phyloP scores from a whole-genome alignment of 1,140 invertebrate species.

The Formica selysi region DNA sequence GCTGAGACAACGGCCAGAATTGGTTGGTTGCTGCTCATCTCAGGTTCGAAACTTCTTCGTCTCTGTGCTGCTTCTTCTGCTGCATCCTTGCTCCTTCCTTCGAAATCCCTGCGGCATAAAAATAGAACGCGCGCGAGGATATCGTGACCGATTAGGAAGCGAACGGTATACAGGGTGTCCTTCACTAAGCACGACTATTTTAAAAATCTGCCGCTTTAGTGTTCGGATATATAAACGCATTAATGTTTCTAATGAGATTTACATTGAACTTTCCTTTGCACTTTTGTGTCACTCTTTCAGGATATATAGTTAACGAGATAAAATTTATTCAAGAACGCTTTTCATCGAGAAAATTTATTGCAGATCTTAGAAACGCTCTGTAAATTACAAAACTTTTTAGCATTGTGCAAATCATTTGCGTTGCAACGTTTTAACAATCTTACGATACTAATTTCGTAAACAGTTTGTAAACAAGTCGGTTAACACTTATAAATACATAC shows the following conservation, averaged over 20 bases:
- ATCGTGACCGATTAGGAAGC: slow-evolving; percentile 44
- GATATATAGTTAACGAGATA: neutral
- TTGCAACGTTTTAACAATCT: neutral
- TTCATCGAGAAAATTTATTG: no score
- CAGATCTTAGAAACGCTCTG: neutral
- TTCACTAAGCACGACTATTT: neutral
- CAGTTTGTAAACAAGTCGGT: neutral
- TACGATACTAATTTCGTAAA: neutral
- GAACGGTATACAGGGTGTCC: slow-evolving; percentile 23
- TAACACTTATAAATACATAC: neutral
- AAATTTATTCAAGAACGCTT: neutral
- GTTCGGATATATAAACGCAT: neutral
- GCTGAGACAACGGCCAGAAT: slow-evolving; percentile 30
- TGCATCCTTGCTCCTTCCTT: slow-evolving; percentile 35
- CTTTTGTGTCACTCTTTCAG: neutral
- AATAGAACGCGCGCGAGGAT: slow-evolving; percentile 45
- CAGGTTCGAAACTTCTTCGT: neutral
- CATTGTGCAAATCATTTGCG: neutral
- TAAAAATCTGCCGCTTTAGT: neutral
- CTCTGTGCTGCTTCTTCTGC: neutral
- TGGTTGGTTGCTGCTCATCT: neutral
- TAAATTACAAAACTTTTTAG: neutral
- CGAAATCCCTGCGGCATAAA: slow-evolving; percentile 30
- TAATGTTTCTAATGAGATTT: neutral
- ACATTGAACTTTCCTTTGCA: no score